Percentiles rank a stretch among this genome's conserved stretches.
These are phyloP conservation scores for Mus minutoides DNA, from an alignment of 2,797 vertebrate genomes.

Conservation along the genomic window DNA sequence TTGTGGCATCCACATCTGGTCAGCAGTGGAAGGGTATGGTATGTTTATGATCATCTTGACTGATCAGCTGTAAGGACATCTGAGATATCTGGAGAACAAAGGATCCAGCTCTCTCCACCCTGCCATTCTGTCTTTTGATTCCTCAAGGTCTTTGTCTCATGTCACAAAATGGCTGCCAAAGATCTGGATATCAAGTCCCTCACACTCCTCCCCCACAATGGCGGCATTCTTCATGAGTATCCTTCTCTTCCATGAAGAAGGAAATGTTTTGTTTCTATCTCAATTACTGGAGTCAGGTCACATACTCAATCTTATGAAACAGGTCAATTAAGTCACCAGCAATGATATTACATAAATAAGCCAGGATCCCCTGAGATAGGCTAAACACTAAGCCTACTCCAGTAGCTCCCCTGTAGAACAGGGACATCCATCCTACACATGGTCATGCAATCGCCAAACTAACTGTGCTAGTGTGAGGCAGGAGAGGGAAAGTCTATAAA, in stretches of 20 bases:
- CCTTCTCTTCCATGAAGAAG: background rate
- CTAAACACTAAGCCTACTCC: no score
- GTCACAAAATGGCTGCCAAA: constrained; percentile 35
- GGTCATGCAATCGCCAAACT: background rate
- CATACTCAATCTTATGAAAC: background rate
- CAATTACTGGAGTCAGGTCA: background rate
- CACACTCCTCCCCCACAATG: background rate
- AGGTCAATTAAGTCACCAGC: background rate
- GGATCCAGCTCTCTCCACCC: background rate
- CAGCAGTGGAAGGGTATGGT: background rate
- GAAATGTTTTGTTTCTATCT: background rate
- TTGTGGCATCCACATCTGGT: rapidly evolving
- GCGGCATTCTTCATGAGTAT: background rate
- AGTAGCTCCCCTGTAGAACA: background rate
- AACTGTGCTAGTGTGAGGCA: background rate
- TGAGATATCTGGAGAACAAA: background rate
- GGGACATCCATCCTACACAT: background rate
- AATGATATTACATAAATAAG: background rate
- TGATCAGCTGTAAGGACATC: background rate
- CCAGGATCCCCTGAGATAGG: background rate
- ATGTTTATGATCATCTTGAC: background rate
- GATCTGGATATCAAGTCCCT: background rate
- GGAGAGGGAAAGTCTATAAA: background rate
- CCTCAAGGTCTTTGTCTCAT: background rate
- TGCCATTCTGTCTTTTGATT: background rate